A percentile compares a stretch with the other conserved stretches of the same genome.
These are phyloP conservation scores for Holcopasites calliopsidis DNA, from an alignment of 1,140 invertebrate species.

Conservation along the genomic window DNA sequence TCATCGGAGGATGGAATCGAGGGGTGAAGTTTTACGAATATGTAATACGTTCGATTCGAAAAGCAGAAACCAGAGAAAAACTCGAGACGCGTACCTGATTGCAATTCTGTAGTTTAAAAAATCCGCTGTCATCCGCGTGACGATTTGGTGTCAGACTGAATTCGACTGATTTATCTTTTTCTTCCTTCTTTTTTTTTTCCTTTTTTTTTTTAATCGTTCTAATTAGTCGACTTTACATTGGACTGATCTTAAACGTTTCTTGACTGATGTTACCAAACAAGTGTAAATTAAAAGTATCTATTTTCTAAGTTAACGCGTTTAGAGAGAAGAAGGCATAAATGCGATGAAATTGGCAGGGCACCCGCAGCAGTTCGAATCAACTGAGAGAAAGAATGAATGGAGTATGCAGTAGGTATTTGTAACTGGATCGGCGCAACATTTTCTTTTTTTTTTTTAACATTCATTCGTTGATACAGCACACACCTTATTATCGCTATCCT, in stretches of 20 bases:
- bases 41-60: neutral
- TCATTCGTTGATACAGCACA: neutral
- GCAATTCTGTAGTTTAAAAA: constrained; percentile 36
- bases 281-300: constrained; percentile 77
- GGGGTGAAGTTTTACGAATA: neutral
- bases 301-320: constrained; percentile 75
- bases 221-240: constrained; percentile 76
- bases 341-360: constrained; percentile 66
- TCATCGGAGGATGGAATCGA: neutral
- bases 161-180: constrained; percentile 75
- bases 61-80: neutral
- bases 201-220: constrained; percentile 61
- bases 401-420: constrained; percentile 42
- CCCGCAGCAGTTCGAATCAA: constrained; percentile 52
- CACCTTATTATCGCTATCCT: constrained; percentile 16
- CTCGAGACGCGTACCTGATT: constrained; percentile 43
- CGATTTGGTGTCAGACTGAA: constrained; percentile 71
- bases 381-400: constrained; percentile 23
- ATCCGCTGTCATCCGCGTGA: constrained; percentile 49
- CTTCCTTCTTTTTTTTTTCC: constrained; percentile 48
- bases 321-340: constrained; percentile 44
- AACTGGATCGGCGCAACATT: constrained; percentile 2
- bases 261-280: constrained; percentile 81
- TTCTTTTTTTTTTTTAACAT: neutral
- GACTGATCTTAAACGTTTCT: constrained; percentile 77